phyloP scores from a whole-genome alignment of 2,113 vertebrate species.

The Saguinus imperator region DNA sequence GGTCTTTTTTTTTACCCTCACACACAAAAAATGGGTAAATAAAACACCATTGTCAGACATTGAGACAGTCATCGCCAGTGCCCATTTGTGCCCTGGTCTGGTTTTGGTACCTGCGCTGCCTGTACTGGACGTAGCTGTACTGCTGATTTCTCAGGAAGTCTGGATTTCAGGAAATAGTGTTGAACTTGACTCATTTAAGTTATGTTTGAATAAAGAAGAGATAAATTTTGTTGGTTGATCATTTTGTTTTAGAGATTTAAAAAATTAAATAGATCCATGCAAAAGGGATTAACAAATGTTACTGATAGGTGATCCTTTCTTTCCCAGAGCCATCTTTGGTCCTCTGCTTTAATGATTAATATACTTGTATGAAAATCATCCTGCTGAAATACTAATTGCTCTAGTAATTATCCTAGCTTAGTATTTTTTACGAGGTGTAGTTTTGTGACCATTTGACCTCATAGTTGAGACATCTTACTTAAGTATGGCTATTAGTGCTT shows the following conservation, averaged over 20 bases:
- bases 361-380: not conserved
- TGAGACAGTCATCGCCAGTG: not conserved
- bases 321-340: not conserved
- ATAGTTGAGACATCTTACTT: not conserved
- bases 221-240: not conserved
- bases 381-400: not conserved
- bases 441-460: not conserved
- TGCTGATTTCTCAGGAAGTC: not conserved
- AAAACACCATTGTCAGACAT: not conserved
- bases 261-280: not conserved
- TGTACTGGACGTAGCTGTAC: not conserved
- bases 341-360: not conserved
- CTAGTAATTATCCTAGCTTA: not conserved
- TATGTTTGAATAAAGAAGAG: not conserved
- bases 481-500: not conserved
- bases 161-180: not conserved
- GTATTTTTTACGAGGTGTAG: not conserved
- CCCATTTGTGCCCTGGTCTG: not conserved
- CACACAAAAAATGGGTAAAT: not conserved
- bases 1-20: not conserved
- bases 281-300: not conserved
- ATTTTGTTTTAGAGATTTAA: conserved; percentile 50
- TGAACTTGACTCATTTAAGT: not conserved
- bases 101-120: not conserved
- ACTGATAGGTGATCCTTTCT: not conserved